Percentiles rank a stretch among this genome's conserved stretches.
Conservation (phyloP, 2,888 invertebrate genomes). For the Caenorhabditis japonica region DNA sequence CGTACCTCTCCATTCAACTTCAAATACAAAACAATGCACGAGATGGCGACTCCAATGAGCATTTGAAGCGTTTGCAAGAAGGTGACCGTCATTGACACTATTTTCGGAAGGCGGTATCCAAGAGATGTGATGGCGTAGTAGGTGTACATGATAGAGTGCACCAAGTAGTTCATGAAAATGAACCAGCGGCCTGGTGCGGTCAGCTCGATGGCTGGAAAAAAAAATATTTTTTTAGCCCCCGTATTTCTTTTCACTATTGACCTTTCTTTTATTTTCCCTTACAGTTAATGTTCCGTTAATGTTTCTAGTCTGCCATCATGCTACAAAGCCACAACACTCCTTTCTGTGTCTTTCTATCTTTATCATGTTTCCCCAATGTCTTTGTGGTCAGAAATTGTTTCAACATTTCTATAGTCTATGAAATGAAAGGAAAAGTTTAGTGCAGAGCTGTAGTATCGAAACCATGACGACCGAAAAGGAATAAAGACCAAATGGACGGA, state of each 20-base stretch:
- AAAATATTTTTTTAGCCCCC: not conserved
- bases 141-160: slow-evolving; percentile 79
- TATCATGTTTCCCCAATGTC: too few relatives aligned
- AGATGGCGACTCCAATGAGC: slow-evolving; percentile 71
- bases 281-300: too few relatives aligned
- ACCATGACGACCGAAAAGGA: too few relatives aligned
- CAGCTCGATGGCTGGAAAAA: slow-evolving; percentile 70
- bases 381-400: too few relatives aligned
- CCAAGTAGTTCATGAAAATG: slow-evolving; percentile 80
- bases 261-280: not conserved
- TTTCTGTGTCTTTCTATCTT: too few relatives aligned
- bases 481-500: too few relatives aligned
- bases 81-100: slow-evolving; percentile 68
- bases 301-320: too few relatives aligned
- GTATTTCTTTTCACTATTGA: not conserved
- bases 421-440: too few relatives aligned
- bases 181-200: slow-evolving; percentile 77
- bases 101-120: slow-evolving; percentile 67
- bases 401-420: too few relatives aligned
- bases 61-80: slow-evolving; percentile 70
- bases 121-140: slow-evolving; percentile 74
- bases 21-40: slow-evolving; percentile 67
- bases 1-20: slow-evolving; percentile 63
- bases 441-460: too few relatives aligned
- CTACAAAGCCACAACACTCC: too few relatives aligned